Base-by-base conservation (phyloP, 1,140 invertebrate species). In the Oryctes rhinoceros region DNA sequence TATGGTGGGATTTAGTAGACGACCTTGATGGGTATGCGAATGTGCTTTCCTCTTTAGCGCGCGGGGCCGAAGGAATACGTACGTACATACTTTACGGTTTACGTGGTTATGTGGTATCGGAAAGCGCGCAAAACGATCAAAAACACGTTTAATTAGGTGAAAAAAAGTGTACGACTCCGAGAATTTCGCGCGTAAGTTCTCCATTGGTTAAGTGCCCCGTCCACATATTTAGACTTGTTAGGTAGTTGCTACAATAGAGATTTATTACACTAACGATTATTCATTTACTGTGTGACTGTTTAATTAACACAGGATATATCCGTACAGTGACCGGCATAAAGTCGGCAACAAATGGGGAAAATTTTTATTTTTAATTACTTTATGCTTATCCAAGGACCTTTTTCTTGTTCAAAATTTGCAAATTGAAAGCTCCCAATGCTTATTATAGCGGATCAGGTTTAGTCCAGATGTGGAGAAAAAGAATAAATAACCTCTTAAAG, bases 1-100 rank as follows among this genome's bases (percentile, higher is more conserved):
- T 62, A 20, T 20, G 53, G 53, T 62, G 53, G 24, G 65, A 71
- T 37, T 71, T 24, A 71, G 24, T 71, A 71, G 65, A 24, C 65
- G 65, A 71, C 65, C 65, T 71, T 71, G 65, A 71, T 71, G 24
- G 35, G 65, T 71, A 71, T 71, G 65, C 24, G 65, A 71, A 71
- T 71, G 13, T 18, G 53, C 53, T 62, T 62, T 62, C 20, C 53
- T 62, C 20, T 62, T 20, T 30, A 30, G 24, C 24, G 24, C 24
- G 13, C 53, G 15, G 53, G 53, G 15, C 20, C 35, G 65, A 15
- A 10, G 13, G 15, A 71, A 30, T 30, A 30, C 2, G 2, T 30
- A 30, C 24, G 24, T 37, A 37, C 39, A 44, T 30, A 71, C 24
- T 71, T 71, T 30, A 71, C 20, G 65, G 65, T 59, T 59, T 6